Evolutionary conservation across 2,113 vertebrate species (phyloP), one percentile per base, ranked within the genome.

Genomic region (Gracilinanus agilis): DNA sequence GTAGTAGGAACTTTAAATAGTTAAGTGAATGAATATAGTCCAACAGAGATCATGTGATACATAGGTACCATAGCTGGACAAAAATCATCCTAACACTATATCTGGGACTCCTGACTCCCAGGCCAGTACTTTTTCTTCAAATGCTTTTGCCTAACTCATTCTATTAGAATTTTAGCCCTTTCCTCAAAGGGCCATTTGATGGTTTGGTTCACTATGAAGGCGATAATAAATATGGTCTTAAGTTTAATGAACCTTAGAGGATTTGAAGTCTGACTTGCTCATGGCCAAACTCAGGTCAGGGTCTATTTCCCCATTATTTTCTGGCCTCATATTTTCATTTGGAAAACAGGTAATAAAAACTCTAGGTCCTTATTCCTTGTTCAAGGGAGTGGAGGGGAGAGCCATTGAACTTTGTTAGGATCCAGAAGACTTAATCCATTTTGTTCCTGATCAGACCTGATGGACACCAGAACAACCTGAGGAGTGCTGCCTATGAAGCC

Each of bases 381-480:
- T 83, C n/a, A 40, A 75, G 16, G 67, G n/a, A 40, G 19, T 83
- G 34, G n/a, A 83, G 19, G n/a, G 5, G 67, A 40, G 67, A 83
- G 67, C 19, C 67, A 40, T 40, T 54, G 54, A 95, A 44, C 23
- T 44, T 24, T 44, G 13, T 92, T 93, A 67, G 54, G 54, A 54
- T 49, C 92, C 89, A 93, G 44, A 67, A 89, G 91, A 8, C n/a
- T 92, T 13, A 58, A 34, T 94, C 3, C 88, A 89, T 83, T 95
- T 34, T 93, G 6, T 96, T 93, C 53, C 6, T 97, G 83, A 94
- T 94, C 95, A 99, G 99, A 94, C 99, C 99, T 10, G 99, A 99
- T 44, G 99, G 99, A 25, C 99, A 99, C 97, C 99, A 99, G 98
- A 99, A 99, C 98, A 99, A 99, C 98, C 98, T 99, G 97, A 99